phyloP scores from a whole-genome alignment of 2,888 invertebrate genomes.

The Scelioninae gen. 2 region DNA sequence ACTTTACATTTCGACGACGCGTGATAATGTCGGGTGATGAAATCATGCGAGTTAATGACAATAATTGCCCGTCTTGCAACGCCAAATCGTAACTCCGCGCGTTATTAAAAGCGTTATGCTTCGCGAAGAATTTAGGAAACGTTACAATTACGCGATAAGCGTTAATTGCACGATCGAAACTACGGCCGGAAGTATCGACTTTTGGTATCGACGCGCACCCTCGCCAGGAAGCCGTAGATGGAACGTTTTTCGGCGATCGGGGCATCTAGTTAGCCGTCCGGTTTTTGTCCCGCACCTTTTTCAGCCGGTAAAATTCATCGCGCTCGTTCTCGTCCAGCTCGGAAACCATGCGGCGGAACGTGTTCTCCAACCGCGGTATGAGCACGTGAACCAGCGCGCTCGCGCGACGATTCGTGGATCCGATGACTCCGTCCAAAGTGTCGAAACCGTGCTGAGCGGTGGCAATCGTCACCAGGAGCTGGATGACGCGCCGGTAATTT shows the following conservation, averaged over 20 bases:
- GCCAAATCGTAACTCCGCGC: conserved; percentile 8
- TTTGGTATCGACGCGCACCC: conserved; percentile 74
- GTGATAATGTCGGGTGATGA: too few species aligned
- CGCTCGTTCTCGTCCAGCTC: conserved; percentile 82
- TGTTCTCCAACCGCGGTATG: conserved; percentile 86
- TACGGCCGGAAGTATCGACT: not conserved
- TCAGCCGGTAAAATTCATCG: conserved; percentile 78
- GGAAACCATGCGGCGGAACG: conserved; percentile 79
- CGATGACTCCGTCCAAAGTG: conserved; percentile 98
- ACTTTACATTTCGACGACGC: too few species aligned
- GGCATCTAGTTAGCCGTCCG: conserved; percentile 48
- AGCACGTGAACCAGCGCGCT: conserved; percentile 99
- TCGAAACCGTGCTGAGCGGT: conserved; percentile 99
- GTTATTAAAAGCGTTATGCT: conserved; percentile 27
- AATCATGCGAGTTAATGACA: conserved; percentile 24
- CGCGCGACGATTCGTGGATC: conserved; percentile 98
- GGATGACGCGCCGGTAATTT: conserved; percentile 96
- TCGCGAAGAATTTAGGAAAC: conserved; percentile 18
- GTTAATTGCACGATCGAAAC: conserved; percentile 9
- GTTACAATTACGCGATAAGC: conserved; percentile 18
- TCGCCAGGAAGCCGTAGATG: conserved; percentile 75
- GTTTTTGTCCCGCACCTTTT: conserved; percentile 78
- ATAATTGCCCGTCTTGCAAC: conserved; percentile 22
- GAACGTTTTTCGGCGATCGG: conserved; percentile 7
- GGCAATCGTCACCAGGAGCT: conserved; percentile 95